Evolutionary conservation across 2,113 vertebrate genomes (phyloP).

Genomic region (Hypanus sabinus): DNA sequence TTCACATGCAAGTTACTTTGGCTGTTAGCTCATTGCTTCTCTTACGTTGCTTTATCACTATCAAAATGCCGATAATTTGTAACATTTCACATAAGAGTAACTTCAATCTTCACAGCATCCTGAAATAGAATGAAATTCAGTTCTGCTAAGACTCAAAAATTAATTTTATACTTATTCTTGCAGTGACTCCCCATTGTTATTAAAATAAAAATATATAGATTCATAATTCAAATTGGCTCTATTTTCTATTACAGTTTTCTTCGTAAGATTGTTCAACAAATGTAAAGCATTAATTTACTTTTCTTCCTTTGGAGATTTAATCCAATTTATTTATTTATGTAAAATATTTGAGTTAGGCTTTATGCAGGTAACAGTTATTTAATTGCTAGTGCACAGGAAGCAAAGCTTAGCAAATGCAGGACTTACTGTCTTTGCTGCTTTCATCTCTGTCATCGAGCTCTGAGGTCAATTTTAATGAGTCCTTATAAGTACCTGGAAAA

Average conservation of each 20-base stretch:
- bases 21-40: neutral
- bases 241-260: constrained; percentile 3
- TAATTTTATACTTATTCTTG: neutral
- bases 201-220: constrained; percentile 17
- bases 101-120: neutral
- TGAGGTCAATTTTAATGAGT: constrained; percentile 59
- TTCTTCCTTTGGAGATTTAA: constrained; percentile 1
- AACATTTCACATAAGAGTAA: constrained; percentile 27
- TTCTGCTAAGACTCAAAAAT: neutral
- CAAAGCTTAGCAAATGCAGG: constrained; percentile 43
- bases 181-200: neutral
- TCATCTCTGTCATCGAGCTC: constrained; percentile 45
- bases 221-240: constrained; percentile 13
- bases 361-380: neutral
- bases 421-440: constrained; percentile 41
- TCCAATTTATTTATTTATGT: neutral
- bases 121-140: neutral
- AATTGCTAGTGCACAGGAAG: constrained; percentile 26
- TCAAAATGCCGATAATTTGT: neutral
- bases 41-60: neutral
- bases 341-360: neutral
- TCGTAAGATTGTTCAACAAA: neutral
- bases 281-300: neutral
- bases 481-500: constrained; percentile 53
- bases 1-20: neutral